Evolutionary conservation across 1,140 invertebrate genomes (phyloP), one percentile per base, ranked within the genome.

Genomic region (Drosophila watanabei): DNA sequence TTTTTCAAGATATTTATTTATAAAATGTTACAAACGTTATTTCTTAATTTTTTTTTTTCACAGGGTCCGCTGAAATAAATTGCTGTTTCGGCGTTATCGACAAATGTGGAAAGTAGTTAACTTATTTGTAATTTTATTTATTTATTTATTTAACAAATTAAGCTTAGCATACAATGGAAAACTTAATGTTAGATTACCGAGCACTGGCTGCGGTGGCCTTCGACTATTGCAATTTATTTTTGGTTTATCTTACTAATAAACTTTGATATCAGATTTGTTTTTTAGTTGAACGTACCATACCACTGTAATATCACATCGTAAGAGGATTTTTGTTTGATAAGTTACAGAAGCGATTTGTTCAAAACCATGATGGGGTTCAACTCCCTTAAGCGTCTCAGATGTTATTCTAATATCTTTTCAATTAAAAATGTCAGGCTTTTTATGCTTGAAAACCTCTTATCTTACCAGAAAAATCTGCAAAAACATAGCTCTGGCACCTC

Each of bases 401-500:
- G 6, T 58, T 58, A 41, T 41, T 24, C 14, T 24, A 24, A 37
- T 37, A 20, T 37, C 1, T 16, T 56, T 56, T 37, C 52, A 56
- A 56, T 56, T 35, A 69, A n/a, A 69, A 51, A 51, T 28, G 24
- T 9, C 18, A 39, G 48, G 45, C 24, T 37, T 24, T 41, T 33
- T 24, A 28, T n/a, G 45, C 16, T 43, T 3, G n/a, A 37, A 28
- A n/a, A 18, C 49, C 57, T 63, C 58, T 28, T 28, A 62, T 66
- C 33, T 64, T 20, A 11, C 43, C 18, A 16, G 32, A 28, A 11
- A 13, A 70, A 57, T 64, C 48, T 46, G 18, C n/a, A 37, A n/a
- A 41, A 41, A 11, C 28, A n/a, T n/a, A 35, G 35, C 39, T 18
- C 43, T 41, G 49, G 81, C 68, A 80, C 57, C 86, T 89, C 86